Evolutionary conservation across 2,888 invertebrate genomes (phyloP), one percentile per base, ranked within the genome.

Genomic region (Parthenolecanium corni): DNA sequence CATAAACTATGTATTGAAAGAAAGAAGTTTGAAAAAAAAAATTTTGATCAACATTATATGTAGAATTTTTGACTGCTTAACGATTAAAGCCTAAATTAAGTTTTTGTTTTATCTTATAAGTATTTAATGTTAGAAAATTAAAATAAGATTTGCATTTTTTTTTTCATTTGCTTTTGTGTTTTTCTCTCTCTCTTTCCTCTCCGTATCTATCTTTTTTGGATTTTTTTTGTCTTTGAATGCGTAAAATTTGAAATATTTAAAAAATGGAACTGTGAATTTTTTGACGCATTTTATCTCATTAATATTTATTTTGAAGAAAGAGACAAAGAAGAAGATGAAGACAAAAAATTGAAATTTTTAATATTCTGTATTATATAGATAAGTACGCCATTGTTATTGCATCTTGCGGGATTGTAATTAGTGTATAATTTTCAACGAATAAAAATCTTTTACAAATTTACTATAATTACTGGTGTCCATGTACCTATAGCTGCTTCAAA

Each of bases 381-480:
- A 44, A 36, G 47, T 58, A 58, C 31, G 58, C 46, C 46, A 56
- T 58, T 58, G 58, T 58, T 58, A 58, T 58, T 58, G 58, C 58
- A 58, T 47, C 58, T 54, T 58, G 44, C 47, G 47, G 58, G 47
- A 58, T 47, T 58, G 58, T 58, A 58, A 58, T 58, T 58, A 58
- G 58, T 58, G 58, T 58, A 58, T 58, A 47, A 58, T 58, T 56
- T 58, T 58, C 58, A 58, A 31, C 46, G 25, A 58, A 58, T 58
- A 58, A 58, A 58, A 46, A 46, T 58, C 58, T 58, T 58, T 58
- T 58, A 58, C 58, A 58, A 58, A 58, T 58, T 47, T 18, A 49
- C 18, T 12, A 14, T 14, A 46, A n/a, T 46, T 46, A 11, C 38
- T 11, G 38, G 38, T 38, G 38, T 38, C 9, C n/a, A n/a, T n/a